Base-by-base conservation (phyloP, 2,113 vertebrate genomes). In the Urocynchramus pylzowi region DNA sequence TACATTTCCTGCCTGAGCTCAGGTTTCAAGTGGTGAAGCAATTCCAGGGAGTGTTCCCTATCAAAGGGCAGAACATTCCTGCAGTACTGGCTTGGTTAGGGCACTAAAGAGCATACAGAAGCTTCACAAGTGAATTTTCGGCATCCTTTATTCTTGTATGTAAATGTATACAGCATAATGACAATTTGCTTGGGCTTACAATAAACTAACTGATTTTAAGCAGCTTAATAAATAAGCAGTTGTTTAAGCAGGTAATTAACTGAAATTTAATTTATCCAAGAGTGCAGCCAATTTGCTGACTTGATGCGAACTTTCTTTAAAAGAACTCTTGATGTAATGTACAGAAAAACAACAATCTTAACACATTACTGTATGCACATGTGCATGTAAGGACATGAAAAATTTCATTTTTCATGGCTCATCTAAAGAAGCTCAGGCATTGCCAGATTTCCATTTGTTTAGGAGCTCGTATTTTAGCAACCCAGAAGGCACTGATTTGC, bases 1-100 rank as follows among this genome's bases (percentile, higher is more conserved):
- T 2, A 69, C 57, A 80, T 79, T 73, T 90, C 93, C 82, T 77
- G 71, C 82, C 90, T 49, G 19, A 96, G 93, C 82, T 97, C 93
- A 88, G 52, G 75, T 96, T 95, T 94, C 96, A 96, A 80, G 91
- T 1, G 4, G 78, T 95, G 96, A 97, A 90, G 94, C 90, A 97
- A 97, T 80, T 86, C 78, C 39, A 91, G 91, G 94, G 96, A 95
- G 94, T 95, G 96, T 94, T 96, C 78, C 75, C 89, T 94, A 96
- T 80, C 81, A 85, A 91, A 91, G 78, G 81, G 50, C 87, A 90
- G 90, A 96, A 96, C 84, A 70, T 91, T 96, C 93, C 82, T 77
- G 93, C 3, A 86, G 70, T 94, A 94, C 94, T 96, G 93, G 95
- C 94, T 96, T 70, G 82, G 93, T 70, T 74, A 85, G 75, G 39